These are phyloP conservation scores for Oryzias melastigma DNA, from an alignment of 2,113 vertebrate species.

Conservation along the genomic window DNA sequence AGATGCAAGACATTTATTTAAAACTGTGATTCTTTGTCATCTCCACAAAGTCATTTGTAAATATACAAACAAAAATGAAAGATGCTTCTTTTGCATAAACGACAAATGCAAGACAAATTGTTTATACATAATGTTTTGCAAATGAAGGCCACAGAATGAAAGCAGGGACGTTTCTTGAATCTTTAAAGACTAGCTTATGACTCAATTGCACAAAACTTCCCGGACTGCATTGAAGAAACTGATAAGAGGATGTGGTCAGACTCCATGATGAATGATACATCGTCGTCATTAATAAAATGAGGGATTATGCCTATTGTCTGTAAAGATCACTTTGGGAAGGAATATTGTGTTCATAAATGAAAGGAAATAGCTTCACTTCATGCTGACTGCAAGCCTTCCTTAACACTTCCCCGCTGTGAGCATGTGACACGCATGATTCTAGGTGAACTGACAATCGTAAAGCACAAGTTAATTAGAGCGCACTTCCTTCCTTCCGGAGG, in stretches of 20 bases:
- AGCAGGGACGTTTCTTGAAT: constrained; percentile 12
- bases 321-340: too few species aligned
- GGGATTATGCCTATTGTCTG: constrained; percentile 7
- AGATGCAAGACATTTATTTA: too few species aligned
- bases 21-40: too few species aligned
- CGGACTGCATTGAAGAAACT: not conserved
- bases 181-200: constrained; percentile 31
- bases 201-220: constrained; percentile 8
- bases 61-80: too few species aligned
- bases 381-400: constrained; percentile 8
- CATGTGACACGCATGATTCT: too few species aligned
- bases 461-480: too few species aligned
- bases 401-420: not conserved
- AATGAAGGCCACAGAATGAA: constrained; percentile 24
- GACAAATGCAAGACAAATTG: constrained; percentile 3
- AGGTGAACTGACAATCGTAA: too few species aligned
- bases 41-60: too few species aligned
- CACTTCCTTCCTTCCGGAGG: too few species aligned
- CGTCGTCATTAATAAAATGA: constrained; percentile 9
- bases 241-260: constrained; percentile 14
- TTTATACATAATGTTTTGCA: not conserved
- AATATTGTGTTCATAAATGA: constrained; percentile 4
- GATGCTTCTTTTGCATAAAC: not conserved
- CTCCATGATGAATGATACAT: constrained; percentile 23
- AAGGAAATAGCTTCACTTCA: not conserved